These are phyloP conservation scores for Colius striatus DNA, from an alignment of 2,113 vertebrate genomes.

Conservation along the genomic window DNA sequence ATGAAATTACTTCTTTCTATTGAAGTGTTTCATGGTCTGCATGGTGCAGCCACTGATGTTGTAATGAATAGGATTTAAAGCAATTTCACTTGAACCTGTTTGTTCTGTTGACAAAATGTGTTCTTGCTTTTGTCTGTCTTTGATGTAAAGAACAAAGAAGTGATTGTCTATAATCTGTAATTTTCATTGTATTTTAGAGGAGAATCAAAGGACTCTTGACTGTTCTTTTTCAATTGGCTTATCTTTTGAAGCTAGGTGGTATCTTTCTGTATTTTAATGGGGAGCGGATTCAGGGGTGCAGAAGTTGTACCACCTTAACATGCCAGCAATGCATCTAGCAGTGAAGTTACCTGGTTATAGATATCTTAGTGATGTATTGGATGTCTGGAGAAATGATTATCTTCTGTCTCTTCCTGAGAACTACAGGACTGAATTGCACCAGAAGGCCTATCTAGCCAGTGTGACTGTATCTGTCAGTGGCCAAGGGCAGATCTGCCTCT, in stretches of 20 bases:
- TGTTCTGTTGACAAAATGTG: not conserved
- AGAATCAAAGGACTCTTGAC: not conserved
- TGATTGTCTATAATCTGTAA: not conserved
- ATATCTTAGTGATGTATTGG: not conserved
- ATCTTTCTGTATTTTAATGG: not conserved
- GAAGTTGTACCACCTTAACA: not conserved
- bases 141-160: not conserved
- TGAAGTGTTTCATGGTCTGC: constrained; percentile 19
- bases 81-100: constrained; percentile 24
- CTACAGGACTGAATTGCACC: not conserved
- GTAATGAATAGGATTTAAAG: constrained; percentile 28
- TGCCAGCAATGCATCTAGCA: not conserved
- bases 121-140: constrained; percentile 10
- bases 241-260: not conserved
- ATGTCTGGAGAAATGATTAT: not conserved
- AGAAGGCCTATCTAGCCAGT: not conserved
- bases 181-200: not conserved
- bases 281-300: not conserved
- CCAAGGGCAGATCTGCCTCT: not conserved
- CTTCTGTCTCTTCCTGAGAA: not conserved
- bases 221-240: not conserved
- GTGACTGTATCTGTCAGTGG: not conserved
- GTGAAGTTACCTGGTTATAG: not conserved
- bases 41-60: not conserved
- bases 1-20: not conserved